Percentiles rank a stretch among this genome's conserved stretches.
These are phyloP conservation scores for Pogonomyrmex barbatus DNA, from an alignment of 1,140 invertebrate species.

Conservation along the genomic window DNA sequence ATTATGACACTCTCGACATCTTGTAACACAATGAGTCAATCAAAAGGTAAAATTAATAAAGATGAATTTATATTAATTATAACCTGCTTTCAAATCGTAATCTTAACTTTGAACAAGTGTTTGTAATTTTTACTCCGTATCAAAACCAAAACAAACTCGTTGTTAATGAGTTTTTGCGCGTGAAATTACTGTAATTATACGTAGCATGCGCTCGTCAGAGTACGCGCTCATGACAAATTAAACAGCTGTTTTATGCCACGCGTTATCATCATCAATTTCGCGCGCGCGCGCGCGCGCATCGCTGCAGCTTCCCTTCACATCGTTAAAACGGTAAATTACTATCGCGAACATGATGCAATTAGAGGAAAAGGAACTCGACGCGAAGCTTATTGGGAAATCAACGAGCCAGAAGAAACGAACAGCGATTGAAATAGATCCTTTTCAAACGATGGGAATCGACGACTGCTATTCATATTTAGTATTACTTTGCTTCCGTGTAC, in stretches of 20 bases:
- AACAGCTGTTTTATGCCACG: constrained; percentile 13
- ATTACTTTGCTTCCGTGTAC: not conserved
- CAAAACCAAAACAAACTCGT: constrained; percentile 19
- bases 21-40: not conserved
- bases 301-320: constrained; percentile 36
- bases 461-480: not conserved
- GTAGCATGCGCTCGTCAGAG: constrained; percentile 3
- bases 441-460: constrained; percentile 6
- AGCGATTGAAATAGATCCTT: constrained; percentile 15
- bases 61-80: not conserved
- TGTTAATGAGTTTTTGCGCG: constrained; percentile 11
- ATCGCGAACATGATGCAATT: constrained; percentile 43
- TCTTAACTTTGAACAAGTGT: not conserved
- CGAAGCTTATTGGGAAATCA: constrained; percentile 50
- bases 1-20: not conserved
- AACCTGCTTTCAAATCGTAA: not conserved
- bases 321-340: constrained; percentile 61
- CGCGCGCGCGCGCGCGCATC: not conserved
- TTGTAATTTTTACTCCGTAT: not conserved
- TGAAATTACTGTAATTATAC: constrained; percentile 34
- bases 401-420: constrained; percentile 30
- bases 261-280: constrained; percentile 39
- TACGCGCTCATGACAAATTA: constrained; percentile 44
- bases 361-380: constrained; percentile 41
- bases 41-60: not conserved